These are phyloP conservation scores for Sebastes kiyomatsui DNA, from an alignment of 2,797 vertebrate species.

Conservation along the genomic window DNA sequence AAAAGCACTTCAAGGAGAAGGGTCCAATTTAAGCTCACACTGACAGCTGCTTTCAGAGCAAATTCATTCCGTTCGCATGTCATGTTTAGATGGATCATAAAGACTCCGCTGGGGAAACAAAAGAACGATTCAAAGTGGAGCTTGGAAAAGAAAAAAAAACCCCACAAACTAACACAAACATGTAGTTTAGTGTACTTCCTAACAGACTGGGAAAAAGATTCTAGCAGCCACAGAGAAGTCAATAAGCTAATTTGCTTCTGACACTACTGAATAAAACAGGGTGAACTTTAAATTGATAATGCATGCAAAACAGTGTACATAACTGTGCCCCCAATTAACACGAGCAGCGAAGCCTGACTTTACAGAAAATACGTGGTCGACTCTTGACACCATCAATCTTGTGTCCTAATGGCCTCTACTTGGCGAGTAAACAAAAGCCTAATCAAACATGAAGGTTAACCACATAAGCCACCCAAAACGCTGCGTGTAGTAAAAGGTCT, in stretches of 20 bases:
- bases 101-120: not conserved
- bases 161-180: constrained; percentile 23
- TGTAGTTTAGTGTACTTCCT: not conserved
- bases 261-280: constrained; percentile 33
- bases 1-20: constrained; percentile 71
- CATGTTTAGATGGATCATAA: constrained; percentile 60
- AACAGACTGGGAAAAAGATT: not conserved
- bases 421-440: constrained; percentile 28
- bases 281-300: constrained; percentile 44
- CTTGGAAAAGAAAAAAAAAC: not conserved
- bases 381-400: not conserved
- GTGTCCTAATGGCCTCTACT: constrained; percentile 4
- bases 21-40: constrained; percentile 65
- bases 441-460: constrained; percentile 22
- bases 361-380: constrained; percentile 31
- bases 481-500: not conserved
- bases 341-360: constrained; percentile 41
- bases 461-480: not conserved
- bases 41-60: constrained; percentile 72
- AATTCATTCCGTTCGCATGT: constrained; percentile 60
- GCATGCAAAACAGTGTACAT: constrained; percentile 4
- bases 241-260: constrained; percentile 17
- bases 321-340: constrained; percentile 60
- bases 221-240: not conserved
- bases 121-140: constrained; percentile 15